phyloP scores from a whole-genome alignment of 1,140 invertebrate genomes.

The Temnothorax nylanderi region DNA sequence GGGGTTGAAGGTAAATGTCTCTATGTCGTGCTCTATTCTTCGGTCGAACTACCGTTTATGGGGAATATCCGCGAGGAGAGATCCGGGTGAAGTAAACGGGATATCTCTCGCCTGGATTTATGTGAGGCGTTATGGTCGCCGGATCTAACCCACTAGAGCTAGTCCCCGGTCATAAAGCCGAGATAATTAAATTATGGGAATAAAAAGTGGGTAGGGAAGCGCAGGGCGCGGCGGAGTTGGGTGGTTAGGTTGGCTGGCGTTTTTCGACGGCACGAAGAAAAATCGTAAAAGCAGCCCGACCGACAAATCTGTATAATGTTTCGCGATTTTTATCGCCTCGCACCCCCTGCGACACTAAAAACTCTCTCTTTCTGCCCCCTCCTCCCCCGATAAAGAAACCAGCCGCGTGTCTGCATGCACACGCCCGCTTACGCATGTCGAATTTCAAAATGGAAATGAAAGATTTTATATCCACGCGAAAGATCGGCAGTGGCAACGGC shows the following conservation, averaged over 20 bases:
- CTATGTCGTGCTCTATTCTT: constrained; percentile 36
- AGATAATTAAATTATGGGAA: constrained; percentile 84
- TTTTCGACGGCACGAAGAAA: constrained; percentile 75
- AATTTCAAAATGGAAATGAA: constrained; percentile 76
- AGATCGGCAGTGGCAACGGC: constrained; percentile 34
- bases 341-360: constrained; percentile 64
- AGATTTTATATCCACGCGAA: constrained; percentile 71
- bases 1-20: constrained; percentile 29
- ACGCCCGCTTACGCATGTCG: constrained; percentile 64
- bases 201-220: constrained; percentile 72
- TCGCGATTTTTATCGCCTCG: constrained; percentile 82
- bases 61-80: constrained; percentile 61
- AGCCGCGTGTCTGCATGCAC: constrained; percentile 41
- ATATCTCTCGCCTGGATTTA: constrained; percentile 76
- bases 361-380: constrained; percentile 3
- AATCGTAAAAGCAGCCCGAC: constrained; percentile 83
- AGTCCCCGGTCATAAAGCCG: constrained; percentile 78
- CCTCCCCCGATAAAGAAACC: neutral
- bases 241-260: constrained; percentile 16
- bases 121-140: constrained; percentile 75
- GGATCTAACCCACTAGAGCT: constrained; percentile 76
- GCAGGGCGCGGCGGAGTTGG: constrained; percentile 26
- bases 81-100: constrained; percentile 63
- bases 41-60: constrained; percentile 63
- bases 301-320: constrained; percentile 84